These are phyloP conservation scores for Zoanthus sansibaricus DNA, from an alignment of 92 coral and sea anemone genomes.

Conservation along the genomic window DNA sequence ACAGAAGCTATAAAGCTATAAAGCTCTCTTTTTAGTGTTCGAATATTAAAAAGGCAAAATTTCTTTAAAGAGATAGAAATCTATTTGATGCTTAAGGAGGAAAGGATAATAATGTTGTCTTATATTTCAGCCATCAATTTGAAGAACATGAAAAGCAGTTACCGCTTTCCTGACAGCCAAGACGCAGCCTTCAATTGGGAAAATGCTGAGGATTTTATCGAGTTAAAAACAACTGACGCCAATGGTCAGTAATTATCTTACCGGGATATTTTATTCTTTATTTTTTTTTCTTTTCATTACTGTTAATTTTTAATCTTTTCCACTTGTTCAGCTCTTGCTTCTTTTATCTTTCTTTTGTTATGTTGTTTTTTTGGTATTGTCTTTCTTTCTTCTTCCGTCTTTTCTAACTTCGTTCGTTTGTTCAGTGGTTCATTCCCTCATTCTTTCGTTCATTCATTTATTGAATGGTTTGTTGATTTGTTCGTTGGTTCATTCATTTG, in stretches of 20 bases:
- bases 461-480: neutral
- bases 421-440: neutral
- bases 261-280: neutral
- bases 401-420: neutral
- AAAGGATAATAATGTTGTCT: neutral
- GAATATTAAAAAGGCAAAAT: neutral
- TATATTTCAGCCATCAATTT: constrained; percentile 21
- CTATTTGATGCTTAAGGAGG: neutral
- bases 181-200: neutral
- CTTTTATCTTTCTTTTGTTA: neutral
- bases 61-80: no score
- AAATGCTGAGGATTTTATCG: constrained; percentile 3
- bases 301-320: neutral
- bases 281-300: neutral
- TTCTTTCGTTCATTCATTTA: neutral
- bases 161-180: constrained; percentile 13
- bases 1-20: no score
- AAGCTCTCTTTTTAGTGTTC: neutral
- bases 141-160: neutral
- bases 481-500: no score
- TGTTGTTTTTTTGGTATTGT: neutral
- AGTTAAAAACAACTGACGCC: constrained; percentile 15
- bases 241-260: neutral
- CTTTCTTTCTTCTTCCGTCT: neutral
- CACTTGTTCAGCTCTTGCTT: neutral